phyloP scores from a whole-genome alignment of 2,797 vertebrate genomes.

The Nothura maculosa region DNA sequence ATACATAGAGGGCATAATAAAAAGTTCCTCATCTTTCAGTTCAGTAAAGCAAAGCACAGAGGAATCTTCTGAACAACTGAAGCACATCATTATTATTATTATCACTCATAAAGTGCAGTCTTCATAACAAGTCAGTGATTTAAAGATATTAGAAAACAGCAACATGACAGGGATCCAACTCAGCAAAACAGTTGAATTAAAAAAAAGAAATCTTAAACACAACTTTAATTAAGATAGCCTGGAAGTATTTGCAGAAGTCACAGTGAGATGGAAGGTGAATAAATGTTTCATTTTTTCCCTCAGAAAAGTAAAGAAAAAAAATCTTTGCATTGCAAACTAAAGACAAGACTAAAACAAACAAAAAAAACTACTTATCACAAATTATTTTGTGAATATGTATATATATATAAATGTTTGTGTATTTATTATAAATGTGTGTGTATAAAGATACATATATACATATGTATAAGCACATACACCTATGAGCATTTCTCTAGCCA shows the following conservation, averaged over 20 bases:
- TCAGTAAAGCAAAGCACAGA: slow-evolving; percentile 55
- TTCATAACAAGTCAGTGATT: slow-evolving; percentile 47
- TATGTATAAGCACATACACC: background rate
- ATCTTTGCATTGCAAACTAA: background rate
- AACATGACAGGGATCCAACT: background rate
- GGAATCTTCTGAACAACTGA: background rate
- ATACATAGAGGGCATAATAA: slow-evolving; percentile 1
- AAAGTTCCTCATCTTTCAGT: slow-evolving; percentile 47
- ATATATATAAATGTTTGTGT: background rate
- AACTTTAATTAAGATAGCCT: background rate
- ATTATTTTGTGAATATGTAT: background rate
- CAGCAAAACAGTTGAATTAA: background rate
- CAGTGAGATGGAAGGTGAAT: background rate
- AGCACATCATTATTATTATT: background rate
- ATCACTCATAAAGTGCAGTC: background rate
- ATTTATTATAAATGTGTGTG: background rate
- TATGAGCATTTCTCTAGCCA: background rate
- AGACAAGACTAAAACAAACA: background rate
- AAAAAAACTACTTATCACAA: background rate
- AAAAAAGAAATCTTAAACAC: background rate
- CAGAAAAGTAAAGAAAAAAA: background rate
- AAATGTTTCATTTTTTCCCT: background rate
- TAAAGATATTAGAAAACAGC: slow-evolving; percentile 4
- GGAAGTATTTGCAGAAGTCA: background rate
- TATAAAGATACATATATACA: background rate